Conservation (phyloP, 2,113 vertebrate species). For the Hemibagrus wyckioides region DNA sequence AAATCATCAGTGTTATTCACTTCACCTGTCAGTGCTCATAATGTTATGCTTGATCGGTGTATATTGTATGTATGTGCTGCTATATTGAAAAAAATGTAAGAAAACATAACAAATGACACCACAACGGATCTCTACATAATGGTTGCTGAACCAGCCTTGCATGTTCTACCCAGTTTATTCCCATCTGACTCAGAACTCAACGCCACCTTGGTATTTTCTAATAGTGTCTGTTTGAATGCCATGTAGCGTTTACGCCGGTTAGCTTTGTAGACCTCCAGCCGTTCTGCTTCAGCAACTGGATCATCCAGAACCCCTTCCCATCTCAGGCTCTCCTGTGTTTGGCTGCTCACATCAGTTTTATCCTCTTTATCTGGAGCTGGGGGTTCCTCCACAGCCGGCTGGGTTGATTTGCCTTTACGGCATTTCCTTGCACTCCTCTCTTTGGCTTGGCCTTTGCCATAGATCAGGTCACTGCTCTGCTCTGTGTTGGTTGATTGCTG, state of each 20-base stretch:
- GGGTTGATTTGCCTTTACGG: conserved; percentile 41
- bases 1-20: too few species aligned
- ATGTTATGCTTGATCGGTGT: too few species aligned
- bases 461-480: conserved; percentile 32
- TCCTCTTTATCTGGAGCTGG: not conserved
- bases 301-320: conserved; percentile 84
- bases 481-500: conserved; percentile 49
- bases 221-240: conserved; percentile 67
- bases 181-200: conserved; percentile 2
- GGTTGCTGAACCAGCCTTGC: conserved; percentile 17
- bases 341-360: conserved; percentile 50
- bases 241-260: conserved; percentile 81
- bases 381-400: not conserved
- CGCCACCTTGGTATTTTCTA: conserved; percentile 30
- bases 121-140: not conserved
- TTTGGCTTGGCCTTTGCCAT: conserved; percentile 45
- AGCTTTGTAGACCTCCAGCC: conserved; percentile 74
- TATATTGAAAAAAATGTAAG: not conserved
- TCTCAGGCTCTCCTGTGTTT: conserved; percentile 74
- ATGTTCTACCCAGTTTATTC: conserved; percentile 8
- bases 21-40: too few species aligned
- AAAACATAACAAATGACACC: not conserved
- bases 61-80: not conserved
- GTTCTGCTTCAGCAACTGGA: conserved; percentile 77
- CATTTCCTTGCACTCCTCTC: conserved; percentile 10